Percentiles rank a stretch among this genome's conserved stretches.
Evolutionary conservation across 2,797 vertebrate genomes (phyloP).

Genomic region (Nyctibius grandis): DNA sequence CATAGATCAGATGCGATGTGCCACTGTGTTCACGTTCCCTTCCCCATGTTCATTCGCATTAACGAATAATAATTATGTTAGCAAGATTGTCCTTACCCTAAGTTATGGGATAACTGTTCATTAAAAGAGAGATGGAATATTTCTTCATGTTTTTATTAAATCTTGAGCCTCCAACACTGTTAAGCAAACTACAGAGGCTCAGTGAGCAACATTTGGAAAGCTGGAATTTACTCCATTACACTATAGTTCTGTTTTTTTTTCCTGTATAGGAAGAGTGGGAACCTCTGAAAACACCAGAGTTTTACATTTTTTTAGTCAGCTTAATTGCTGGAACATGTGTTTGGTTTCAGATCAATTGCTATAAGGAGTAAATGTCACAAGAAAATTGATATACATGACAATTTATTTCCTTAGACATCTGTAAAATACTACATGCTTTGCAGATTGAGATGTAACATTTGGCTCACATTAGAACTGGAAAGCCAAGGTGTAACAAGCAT

Average conservation of each 20-base stretch:
- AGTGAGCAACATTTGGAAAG: not conserved
- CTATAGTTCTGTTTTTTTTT: not conserved
- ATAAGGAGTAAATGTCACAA: slow-evolving; percentile 17
- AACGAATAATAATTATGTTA: not conserved
- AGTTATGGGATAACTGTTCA: not conserved
- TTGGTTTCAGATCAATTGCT: slow-evolving; percentile 52
- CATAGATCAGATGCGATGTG: not conserved
- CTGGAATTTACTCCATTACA: not conserved
- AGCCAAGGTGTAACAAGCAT: not conserved
- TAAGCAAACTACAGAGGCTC: not conserved
- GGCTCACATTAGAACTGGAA: slow-evolving; percentile 21
- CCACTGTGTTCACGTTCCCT: not conserved
- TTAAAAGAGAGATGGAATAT: not conserved
- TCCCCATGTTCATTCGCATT: not conserved
- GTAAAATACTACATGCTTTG: not conserved
- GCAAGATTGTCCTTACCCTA: not conserved
- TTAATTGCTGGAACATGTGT: slow-evolving; percentile 28
- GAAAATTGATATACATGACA: slow-evolving; percentile 11
- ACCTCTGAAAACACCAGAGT: not conserved
- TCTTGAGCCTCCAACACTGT: not conserved
- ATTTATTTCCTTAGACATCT: slow-evolving; percentile 37
- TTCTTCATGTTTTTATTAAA: not conserved
- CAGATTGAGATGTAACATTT: slow-evolving; percentile 39
- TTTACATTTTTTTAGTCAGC: not conserved
- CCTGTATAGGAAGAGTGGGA: not conserved